Evolutionary conservation across 1,140 invertebrate species (phyloP).

Genomic region (Drosophila melanica): DNA sequence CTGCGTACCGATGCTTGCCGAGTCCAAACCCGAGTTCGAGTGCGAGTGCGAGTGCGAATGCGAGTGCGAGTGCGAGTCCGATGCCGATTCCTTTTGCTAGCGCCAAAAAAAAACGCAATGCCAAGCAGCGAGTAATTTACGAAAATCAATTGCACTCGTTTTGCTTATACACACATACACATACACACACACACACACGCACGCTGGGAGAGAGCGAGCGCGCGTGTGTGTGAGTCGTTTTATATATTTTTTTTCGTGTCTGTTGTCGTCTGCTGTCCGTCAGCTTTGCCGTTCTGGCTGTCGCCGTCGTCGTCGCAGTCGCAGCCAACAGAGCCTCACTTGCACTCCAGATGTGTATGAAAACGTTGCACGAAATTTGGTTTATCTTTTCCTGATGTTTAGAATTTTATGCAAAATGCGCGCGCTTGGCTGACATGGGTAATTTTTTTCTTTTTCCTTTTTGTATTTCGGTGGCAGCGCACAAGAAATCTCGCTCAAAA

Average conservation of each 20-base stretch:
- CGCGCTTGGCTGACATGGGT: slow-evolving; percentile 22
- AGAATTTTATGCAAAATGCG: slow-evolving; percentile 34
- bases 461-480: slow-evolving; percentile 28
- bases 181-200: slow-evolving; percentile 28
- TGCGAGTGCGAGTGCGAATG: slow-evolving; percentile 1
- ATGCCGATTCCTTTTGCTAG: slow-evolving; percentile 19
- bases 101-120: slow-evolving; percentile 7
- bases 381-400: slow-evolving; percentile 2
- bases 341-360: slow-evolving; percentile 32
- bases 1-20: not conserved
- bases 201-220: slow-evolving; percentile 18
- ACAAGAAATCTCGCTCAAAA: slow-evolving; percentile 56
- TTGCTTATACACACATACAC: slow-evolving; percentile 49
- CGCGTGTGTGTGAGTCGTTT: slow-evolving; percentile 29
- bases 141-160: slow-evolving; percentile 59
- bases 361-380: slow-evolving; percentile 8
- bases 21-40: not conserved
- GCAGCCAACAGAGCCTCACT: not conserved
- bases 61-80: slow-evolving; percentile 1
- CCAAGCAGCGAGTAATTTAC: slow-evolving; percentile 30
- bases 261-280: slow-evolving; percentile 28
- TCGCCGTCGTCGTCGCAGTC: not conserved
- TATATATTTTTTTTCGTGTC: slow-evolving; percentile 39
- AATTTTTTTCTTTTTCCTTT: slow-evolving; percentile 1
- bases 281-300: not conserved